Percentiles rank a stretch among this genome's conserved stretches.
Conservation (phyloP, 2,888 invertebrate genomes). For the Lottia gigantea region DNA sequence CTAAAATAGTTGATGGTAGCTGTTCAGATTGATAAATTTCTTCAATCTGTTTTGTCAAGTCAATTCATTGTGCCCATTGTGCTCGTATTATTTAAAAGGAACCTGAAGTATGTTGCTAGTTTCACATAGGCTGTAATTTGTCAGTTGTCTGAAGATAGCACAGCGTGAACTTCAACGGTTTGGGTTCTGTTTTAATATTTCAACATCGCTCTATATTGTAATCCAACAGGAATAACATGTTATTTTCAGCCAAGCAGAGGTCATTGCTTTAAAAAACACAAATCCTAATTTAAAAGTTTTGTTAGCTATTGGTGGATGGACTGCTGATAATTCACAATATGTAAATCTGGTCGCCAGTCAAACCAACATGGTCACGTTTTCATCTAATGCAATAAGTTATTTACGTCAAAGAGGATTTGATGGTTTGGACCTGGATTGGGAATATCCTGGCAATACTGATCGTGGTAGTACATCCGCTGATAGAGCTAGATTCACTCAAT, state of each 20-base stretch:
- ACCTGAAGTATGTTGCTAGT: too few relatives aligned
- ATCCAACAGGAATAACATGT: background rate
- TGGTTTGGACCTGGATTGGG: conserved; percentile 44
- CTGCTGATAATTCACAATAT: conserved; percentile 64
- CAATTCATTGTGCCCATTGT: too few relatives aligned
- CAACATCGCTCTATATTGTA: too few relatives aligned
- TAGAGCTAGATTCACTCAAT: conserved; percentile 24
- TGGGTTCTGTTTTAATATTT: too few relatives aligned
- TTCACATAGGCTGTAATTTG: too few relatives aligned
- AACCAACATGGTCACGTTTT: conserved; percentile 36
- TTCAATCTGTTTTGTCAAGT: too few relatives aligned
- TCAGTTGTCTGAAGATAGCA: too few relatives aligned
- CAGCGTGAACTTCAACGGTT: too few relatives aligned
- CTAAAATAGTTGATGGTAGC: too few relatives aligned
- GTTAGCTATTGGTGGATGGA: conserved; percentile 47
- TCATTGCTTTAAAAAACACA: conserved; percentile 32
- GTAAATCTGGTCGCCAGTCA: conserved; percentile 26
- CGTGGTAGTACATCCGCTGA: conserved; percentile 22
- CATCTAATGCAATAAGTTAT: conserved; percentile 27
- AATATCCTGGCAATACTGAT: conserved; percentile 39
- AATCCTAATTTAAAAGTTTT: conserved; percentile 38
- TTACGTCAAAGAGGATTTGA: conserved; percentile 31
- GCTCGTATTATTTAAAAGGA: too few relatives aligned
- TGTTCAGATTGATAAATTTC: too few relatives aligned
- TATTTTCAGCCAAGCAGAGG: conserved; percentile 24